phyloP scores from a whole-genome alignment of 1,140 invertebrate species.

The Anastrepha ludens region DNA sequence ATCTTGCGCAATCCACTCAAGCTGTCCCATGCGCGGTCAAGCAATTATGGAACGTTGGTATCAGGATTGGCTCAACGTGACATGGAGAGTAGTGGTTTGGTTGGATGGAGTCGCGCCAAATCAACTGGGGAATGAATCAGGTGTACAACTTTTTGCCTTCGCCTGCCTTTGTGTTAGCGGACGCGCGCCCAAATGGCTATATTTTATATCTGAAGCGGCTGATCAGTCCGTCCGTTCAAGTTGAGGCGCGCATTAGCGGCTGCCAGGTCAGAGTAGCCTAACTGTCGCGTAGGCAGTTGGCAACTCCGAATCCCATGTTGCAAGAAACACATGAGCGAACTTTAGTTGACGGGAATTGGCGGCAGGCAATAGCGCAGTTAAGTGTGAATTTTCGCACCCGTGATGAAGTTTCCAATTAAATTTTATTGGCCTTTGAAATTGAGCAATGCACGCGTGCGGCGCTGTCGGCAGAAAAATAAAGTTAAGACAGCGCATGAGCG shows the following conservation, averaged over 20 bases:
- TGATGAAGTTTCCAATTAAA: slow-evolving; percentile 74
- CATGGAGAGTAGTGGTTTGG: neutral
- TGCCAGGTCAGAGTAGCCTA: neutral
- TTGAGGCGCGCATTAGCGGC: neutral
- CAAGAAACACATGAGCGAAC: neutral
- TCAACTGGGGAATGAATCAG: slow-evolving; percentile 34
- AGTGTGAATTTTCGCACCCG: slow-evolving; percentile 73
- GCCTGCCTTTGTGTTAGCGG: neutral
- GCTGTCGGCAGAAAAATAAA: neutral
- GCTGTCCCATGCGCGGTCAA: slow-evolving; percentile 2
- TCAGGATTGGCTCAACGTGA: slow-evolving; percentile 31
- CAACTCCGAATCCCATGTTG: slow-evolving; percentile 12
- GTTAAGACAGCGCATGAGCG: neutral
- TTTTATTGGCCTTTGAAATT: slow-evolving; percentile 65
- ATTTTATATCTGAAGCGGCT: slow-evolving; percentile 39
- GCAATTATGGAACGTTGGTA: slow-evolving; percentile 45
- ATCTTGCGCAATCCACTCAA: neutral
- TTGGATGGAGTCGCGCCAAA: neutral
- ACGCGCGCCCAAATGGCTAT: neutral
- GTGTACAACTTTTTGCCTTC: neutral
- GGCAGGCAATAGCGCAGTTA: slow-evolving; percentile 33
- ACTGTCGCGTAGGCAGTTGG: neutral
- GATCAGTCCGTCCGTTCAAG: slow-evolving; percentile 11
- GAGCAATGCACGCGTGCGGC: slow-evolving; percentile 49
- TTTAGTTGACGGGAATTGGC: neutral